Evolutionary conservation across 2,797 vertebrate species (phyloP), one percentile per base, ranked within the genome.

Genomic region (Acomys russatus): DNA sequence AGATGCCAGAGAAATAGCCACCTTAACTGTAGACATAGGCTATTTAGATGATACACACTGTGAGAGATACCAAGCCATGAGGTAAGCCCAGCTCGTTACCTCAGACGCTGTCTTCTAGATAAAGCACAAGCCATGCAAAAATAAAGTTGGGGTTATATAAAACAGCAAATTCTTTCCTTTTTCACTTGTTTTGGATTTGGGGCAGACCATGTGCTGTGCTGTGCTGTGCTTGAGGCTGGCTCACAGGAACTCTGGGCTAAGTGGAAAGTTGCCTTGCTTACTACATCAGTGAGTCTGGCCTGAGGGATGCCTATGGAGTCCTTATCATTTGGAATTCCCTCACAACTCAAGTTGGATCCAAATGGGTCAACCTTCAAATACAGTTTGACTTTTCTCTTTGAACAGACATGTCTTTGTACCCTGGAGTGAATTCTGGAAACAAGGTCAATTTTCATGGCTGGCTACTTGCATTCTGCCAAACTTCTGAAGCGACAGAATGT

Each of bases 251-350:
- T 98, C 90, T 96, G 77, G 95, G 91, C 95, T 61, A 96, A 94
- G 11, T 84, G 97, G 91, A 96, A 96, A 98, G 94, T 96, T 97
- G 91, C 96, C 97, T 98, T 97, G 94, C 97, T 98, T 91, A 94
- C 74, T 44, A 73, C 80, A 95, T 95, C 83, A 93, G 94, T 73
- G 95, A 97, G 88, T 11, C 97, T 96, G 97, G 97, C 97, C 97
- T 97, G 98, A 97, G 98, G 97, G 96, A 95, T 98, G 71, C 25
- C 88, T 73, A 83, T 68, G 94, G 71, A 98, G 93, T 35, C 35
- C 92, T 97, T 97, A 97, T 96, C 92, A 95, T 97, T 96, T 98
- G 96, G 97, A 97, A 98, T 98, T 98, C 97, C 96, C 94, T 98
- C 96, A 97, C 88, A 97, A 97, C 96, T 97, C 85, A 97, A 82